A percentile compares a stretch with the other conserved stretches of the same genome.
These are phyloP conservation scores for Centropristis striata DNA, from an alignment of 2,113 vertebrate species.

Conservation along the genomic window DNA sequence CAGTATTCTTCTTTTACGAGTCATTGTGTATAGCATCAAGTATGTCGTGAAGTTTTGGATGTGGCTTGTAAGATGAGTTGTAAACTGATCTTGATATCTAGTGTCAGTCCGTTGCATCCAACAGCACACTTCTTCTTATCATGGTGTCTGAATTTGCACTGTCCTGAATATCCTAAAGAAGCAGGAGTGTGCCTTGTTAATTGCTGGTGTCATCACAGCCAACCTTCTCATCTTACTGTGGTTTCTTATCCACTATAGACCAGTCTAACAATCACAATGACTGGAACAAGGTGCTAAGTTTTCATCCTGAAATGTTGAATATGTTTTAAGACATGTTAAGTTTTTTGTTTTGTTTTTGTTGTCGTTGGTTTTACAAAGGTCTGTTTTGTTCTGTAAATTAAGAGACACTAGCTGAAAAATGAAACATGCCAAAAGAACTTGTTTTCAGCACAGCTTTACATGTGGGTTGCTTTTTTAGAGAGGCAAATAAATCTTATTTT, in stretches of 20 bases:
- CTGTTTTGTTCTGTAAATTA: slow-evolving; percentile 63
- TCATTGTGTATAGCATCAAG: slow-evolving; percentile 57
- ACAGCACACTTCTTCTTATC: slow-evolving; percentile 43
- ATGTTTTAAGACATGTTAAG: slow-evolving; percentile 56
- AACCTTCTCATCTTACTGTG: slow-evolving; percentile 46
- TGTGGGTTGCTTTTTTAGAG: slow-evolving; percentile 69
- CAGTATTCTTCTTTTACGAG: slow-evolving; percentile 55
- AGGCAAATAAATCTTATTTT: slow-evolving; percentile 74
- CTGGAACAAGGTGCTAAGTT: slow-evolving; percentile 86
- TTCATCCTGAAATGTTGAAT: slow-evolving; percentile 73
- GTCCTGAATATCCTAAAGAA: slow-evolving; percentile 51
- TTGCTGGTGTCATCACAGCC: slow-evolving; percentile 51
- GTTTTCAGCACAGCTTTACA: slow-evolving; percentile 77
- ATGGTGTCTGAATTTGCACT: slow-evolving; percentile 50
- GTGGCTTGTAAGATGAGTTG: slow-evolving; percentile 32
- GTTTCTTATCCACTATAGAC: slow-evolving; percentile 70
- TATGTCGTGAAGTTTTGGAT: slow-evolving; percentile 37
- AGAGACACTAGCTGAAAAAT: slow-evolving; percentile 76
- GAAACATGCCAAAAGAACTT: slow-evolving; percentile 79
- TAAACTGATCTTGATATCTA: slow-evolving; percentile 16
- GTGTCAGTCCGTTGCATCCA: slow-evolving; percentile 40
- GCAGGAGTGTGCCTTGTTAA: slow-evolving; percentile 43
- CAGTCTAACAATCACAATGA: slow-evolving; percentile 75
- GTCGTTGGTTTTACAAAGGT: slow-evolving; percentile 39
- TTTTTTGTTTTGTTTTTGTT: slow-evolving; percentile 46